These are phyloP conservation scores for Cephalopachus bancanus DNA, from an alignment of 2,797 vertebrate genomes.

Conservation along the genomic window DNA sequence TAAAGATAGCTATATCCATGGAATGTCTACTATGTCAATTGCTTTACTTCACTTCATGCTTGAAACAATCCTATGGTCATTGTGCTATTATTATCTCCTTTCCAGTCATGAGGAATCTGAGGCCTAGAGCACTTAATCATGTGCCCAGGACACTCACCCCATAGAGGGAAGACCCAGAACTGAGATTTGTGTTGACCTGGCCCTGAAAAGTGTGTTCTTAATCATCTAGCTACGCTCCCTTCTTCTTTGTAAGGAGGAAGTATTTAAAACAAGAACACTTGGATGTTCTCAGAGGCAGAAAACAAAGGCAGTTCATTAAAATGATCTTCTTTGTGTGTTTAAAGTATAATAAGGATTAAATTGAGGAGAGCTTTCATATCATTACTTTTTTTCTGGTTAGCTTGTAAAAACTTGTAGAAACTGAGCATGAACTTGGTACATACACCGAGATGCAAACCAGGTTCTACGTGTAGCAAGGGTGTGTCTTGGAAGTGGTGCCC, in stretches of 20 bases:
- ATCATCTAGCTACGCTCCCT: background rate
- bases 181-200: background rate
- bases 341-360: background rate
- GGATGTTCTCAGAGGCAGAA: background rate
- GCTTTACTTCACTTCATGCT: background rate
- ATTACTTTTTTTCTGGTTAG: background rate
- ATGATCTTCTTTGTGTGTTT: background rate
- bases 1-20: background rate
- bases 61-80: no score
- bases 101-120: background rate
- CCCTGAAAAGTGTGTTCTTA: background rate
- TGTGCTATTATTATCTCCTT: background rate
- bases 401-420: background rate
- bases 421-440: background rate
- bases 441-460: background rate
- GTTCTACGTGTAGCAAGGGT: rapidly evolving
- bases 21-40: background rate
- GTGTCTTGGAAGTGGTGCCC: rapidly evolving
- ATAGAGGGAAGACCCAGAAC: background rate
- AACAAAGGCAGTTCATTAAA: background rate
- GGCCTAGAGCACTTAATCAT: background rate
- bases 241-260: background rate
- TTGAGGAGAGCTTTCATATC: background rate
- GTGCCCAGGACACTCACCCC: background rate
- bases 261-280: background rate